Evolutionary conservation across 2,113 vertebrate species (phyloP), one percentile per base, ranked within the genome.

Genomic region (Macrotus californicus): DNA sequence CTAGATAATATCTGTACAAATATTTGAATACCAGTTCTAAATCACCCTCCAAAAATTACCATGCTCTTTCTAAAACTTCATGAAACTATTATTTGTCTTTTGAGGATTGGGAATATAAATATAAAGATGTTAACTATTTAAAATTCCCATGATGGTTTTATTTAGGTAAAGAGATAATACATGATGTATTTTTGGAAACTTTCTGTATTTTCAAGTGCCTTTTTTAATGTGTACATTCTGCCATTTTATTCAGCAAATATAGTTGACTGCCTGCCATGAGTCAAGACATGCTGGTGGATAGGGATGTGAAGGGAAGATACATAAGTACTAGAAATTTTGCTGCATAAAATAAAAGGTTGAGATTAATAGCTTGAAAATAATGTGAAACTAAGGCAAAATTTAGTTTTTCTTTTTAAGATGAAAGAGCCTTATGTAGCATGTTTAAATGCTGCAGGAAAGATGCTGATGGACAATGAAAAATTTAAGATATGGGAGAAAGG

Each of bases 51-150:
- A 90, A 41, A 87, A 15, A 61, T 80, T 19, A 72, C 2, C 41
- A 15, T 41, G 5, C 67, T 95, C 50, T 93, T 75, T 56, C 46
- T 75, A 21, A 94, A 94, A 70, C 29, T 72, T 67, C 19, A 41
- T 83, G 41, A 66, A 85, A 43, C 31, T n/a, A 36, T 46, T 59
- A 34, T 91, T 89, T 94, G 34, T 83, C 48, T 94, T 96, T 96
- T 84, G 75, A 94, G 66, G 16, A 56, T 8, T 24, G 59, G 14
- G 29, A 39, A 56, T 73, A 36, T 41, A 77, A 80, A 13, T 34
- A 59, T 48, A 84, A 79, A 82, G 50, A 67, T 82, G 12, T 34
- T 93, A 73, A 31, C 41, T 61, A 15, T 52, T 64, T 87, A 66
- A 89, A 94, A 83, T 43, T 50, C 41, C 12, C 56, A 0, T 48